Percentiles rank a stretch among this genome's conserved stretches.
These are phyloP conservation scores for Aphis gossypii DNA, from an alignment of 1,140 invertebrate genomes.

Conservation along the genomic window DNA sequence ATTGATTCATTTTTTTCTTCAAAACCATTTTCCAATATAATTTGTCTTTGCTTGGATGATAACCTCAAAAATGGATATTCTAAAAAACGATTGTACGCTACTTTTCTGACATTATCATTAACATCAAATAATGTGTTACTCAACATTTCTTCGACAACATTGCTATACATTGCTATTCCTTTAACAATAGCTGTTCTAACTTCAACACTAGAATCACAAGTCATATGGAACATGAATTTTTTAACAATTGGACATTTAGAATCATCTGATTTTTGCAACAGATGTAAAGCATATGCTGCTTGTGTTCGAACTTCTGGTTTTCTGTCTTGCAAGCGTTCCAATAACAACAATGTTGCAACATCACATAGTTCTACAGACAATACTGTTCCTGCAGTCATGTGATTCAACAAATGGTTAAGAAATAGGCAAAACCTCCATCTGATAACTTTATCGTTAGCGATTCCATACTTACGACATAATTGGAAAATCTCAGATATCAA, in stretches of 20 bases:
- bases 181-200: slow-evolving; percentile 38
- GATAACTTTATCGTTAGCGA: neutral
- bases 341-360: neutral
- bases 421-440: slow-evolving; percentile 45
- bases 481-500: slow-evolving; percentile 11
- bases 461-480: slow-evolving; percentile 19
- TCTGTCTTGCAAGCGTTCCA: slow-evolving; percentile 24
- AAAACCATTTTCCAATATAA: slow-evolving; percentile 33
- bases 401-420: slow-evolving; percentile 24
- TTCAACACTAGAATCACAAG: slow-evolving; percentile 30
- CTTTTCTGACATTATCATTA: slow-evolving; percentile 53
- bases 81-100: slow-evolving; percentile 40
- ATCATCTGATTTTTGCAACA: slow-evolving; percentile 7
- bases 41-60: slow-evolving; percentile 32
- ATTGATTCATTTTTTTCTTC: slow-evolving; percentile 44
- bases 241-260: slow-evolving; percentile 8
- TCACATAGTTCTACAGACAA: slow-evolving; percentile 41
- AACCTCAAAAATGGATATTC: slow-evolving; percentile 23
- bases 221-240: slow-evolving; percentile 46
- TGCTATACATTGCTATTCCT: slow-evolving; percentile 22
- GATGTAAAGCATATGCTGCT: slow-evolving; percentile 1
- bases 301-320: slow-evolving; percentile 48
- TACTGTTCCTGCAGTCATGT: neutral
- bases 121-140: slow-evolving; percentile 21
- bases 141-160: slow-evolving; percentile 37